Conservation (phyloP, 2,113 vertebrate species). For the Cephalopholis sonnerati region DNA sequence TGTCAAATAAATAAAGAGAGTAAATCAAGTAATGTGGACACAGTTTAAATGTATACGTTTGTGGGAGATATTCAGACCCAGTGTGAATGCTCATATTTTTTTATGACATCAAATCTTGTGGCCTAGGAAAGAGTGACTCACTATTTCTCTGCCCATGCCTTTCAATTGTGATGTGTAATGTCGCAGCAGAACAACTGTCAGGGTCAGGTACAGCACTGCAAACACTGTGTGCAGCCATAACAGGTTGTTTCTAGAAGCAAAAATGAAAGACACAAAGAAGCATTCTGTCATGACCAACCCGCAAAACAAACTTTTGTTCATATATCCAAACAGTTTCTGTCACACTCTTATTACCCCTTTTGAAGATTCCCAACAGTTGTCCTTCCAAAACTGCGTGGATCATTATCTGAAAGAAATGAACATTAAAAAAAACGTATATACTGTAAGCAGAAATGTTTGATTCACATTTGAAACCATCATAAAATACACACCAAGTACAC, state of each 20-base stretch:
- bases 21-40: not conserved
- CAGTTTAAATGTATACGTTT: not conserved
- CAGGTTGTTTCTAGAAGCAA: conserved; percentile 85
- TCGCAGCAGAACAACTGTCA: conserved; percentile 90
- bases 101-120: not conserved
- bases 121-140: conserved; percentile 74
- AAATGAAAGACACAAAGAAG: not conserved
- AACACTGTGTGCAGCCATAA: conserved; percentile 95
- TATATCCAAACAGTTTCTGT: not conserved
- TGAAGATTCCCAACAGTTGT: conserved; percentile 96
- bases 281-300: not conserved
- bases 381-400: conserved; percentile 91
- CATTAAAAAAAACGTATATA: not conserved
- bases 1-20: not conserved
- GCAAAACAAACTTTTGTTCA: not conserved
- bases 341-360: conserved; percentile 79
- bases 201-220: conserved; percentile 90
- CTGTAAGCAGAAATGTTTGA: not conserved
- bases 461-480: not conserved
- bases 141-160: conserved; percentile 86
- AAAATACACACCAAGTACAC: not conserved
- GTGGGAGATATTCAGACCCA: not conserved
- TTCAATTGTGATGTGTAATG: conserved; percentile 90
- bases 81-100: not conserved
- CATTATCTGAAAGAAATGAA: conserved; percentile 84